Evolutionary conservation across 2,113 vertebrate species (phyloP).

Genomic region (Peromyscus californicus): DNA sequence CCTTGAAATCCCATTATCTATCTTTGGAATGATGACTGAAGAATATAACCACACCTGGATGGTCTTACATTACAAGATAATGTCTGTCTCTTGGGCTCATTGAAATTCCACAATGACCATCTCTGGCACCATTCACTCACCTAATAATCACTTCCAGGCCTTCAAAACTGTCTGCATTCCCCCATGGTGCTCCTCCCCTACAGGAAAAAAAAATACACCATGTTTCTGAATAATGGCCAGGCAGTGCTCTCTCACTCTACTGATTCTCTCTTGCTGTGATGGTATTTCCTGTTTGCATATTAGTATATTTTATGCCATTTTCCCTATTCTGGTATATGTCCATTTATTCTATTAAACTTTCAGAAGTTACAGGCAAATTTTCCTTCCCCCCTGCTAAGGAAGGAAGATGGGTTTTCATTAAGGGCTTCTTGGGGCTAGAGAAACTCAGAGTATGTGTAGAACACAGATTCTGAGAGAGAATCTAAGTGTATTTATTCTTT

Average conservation of each 20-base stretch:
- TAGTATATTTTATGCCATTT: not conserved
- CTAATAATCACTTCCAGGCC: not conserved
- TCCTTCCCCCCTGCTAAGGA: not conserved
- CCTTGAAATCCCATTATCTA: conserved; percentile 38
- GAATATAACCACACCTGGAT: not conserved
- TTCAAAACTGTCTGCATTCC: not conserved
- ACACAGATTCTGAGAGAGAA: not conserved
- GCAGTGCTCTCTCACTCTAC: not conserved
- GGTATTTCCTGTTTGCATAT: not conserved
- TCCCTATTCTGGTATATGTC: not conserved
- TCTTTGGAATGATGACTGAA: conserved; percentile 7
- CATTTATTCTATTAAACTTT: not conserved
- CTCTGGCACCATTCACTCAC: not conserved
- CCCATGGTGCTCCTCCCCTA: not conserved
- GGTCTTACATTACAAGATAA: conserved; percentile 4
- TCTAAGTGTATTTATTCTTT: not conserved
- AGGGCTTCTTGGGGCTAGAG: not conserved
- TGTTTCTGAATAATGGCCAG: not conserved
- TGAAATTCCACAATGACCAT: not conserved
- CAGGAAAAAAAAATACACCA: not conserved
- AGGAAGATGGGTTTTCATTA: not conserved
- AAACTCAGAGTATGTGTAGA: not conserved
- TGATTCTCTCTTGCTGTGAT: not conserved
- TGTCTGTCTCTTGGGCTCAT: not conserved
- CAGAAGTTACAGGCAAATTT: not conserved